Conservation (phyloP, 2,797 vertebrate genomes). For the Melanotaenia boesemani region DNA sequence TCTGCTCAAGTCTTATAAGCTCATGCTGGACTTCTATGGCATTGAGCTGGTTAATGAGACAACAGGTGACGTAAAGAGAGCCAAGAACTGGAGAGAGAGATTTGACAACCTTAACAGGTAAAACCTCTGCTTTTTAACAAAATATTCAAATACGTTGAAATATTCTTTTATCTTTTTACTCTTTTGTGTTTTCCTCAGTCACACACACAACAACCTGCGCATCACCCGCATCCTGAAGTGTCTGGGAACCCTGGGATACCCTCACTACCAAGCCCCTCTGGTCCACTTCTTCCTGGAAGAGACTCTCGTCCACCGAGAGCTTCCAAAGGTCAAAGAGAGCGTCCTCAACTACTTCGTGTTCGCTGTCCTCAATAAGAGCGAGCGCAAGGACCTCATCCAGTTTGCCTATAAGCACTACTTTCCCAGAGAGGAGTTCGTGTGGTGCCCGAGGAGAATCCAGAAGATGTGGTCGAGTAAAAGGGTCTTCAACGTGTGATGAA, state of each 20-base stretch:
- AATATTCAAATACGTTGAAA: neutral
- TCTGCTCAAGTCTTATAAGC: conserved; percentile 86
- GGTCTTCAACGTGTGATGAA: neutral
- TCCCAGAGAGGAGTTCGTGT: conserved; percentile 83
- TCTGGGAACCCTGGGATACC: conserved; percentile 89
- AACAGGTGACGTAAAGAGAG: conserved; percentile 82
- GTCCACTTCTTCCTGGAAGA: conserved; percentile 91
- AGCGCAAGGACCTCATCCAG: conserved; percentile 83
- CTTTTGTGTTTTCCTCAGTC: conserved; percentile 71
- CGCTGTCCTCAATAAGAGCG: conserved; percentile 79
- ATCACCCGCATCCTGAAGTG: conserved; percentile 97
- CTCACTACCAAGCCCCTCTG: conserved; percentile 88
- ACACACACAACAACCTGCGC: conserved; percentile 91
- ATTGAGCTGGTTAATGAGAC: conserved; percentile 74
- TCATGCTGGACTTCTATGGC: conserved; percentile 97
- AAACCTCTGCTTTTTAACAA: conserved; percentile 24
- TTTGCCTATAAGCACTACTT: conserved; percentile 86
- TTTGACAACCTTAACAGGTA: conserved; percentile 90
- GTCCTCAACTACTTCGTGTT: conserved; percentile 94
- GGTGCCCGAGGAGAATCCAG: conserved; percentile 87
- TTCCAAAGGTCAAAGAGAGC: conserved; percentile 86
- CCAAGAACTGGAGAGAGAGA: conserved; percentile 81
- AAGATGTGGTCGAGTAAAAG: rapidly evolving
- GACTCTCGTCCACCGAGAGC: conserved; percentile 77
- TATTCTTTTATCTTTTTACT: rapidly evolving